Evolutionary conservation across 2,113 vertebrate genomes (phyloP), one percentile per base, ranked within the genome.

Genomic region (Psittacus erithacus): DNA sequence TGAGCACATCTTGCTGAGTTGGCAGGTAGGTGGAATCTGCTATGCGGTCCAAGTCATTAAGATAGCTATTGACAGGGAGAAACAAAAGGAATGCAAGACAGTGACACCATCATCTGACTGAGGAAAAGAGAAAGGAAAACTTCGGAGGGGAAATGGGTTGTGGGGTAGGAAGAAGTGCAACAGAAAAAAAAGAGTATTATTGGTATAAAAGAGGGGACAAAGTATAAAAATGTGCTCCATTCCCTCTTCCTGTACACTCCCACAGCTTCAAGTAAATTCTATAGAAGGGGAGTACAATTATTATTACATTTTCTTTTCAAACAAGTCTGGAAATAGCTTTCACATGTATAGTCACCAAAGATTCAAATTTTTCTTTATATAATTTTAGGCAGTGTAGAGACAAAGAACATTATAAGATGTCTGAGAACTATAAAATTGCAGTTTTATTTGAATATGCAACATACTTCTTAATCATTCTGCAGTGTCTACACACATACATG

Each of bases 1-100:
- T 97, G 70, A 98, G 98, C 86, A 98, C 98, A 78, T 98, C 98
- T 94, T 98, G 98, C 77, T 98, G 98, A 50, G 98, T 98, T 83
- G 98, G 98, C 94, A 98, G 97, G 89, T 98, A 98, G 86, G 98
- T 92, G 38, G 97, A 97, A 96, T 97, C 97, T 39, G 98, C 98
- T 93, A 98, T 98, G 43, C 98, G 98, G 95, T 98, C 98, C 98
- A 98, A 95, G 94, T 98, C 98, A 22, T 98, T 98, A 92, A 98
- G 98, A 92, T 98, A 98, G 95, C 98, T 98, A 79, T 13, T 97
- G 85, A 92, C 82, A 96, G 75, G 90, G 96, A 98, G 92, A 98
- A 96, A 98, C 85, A 97, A 96, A 11, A 92, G 97, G 92, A 97
- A 96, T 27, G 52, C 97, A 91, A 98, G 85, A 96, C 49, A 98